Percentiles rank a stretch among this genome's conserved stretches.
Evolutionary conservation across 2,113 vertebrate species (phyloP).

Genomic region (Cromileptes altivelis): DNA sequence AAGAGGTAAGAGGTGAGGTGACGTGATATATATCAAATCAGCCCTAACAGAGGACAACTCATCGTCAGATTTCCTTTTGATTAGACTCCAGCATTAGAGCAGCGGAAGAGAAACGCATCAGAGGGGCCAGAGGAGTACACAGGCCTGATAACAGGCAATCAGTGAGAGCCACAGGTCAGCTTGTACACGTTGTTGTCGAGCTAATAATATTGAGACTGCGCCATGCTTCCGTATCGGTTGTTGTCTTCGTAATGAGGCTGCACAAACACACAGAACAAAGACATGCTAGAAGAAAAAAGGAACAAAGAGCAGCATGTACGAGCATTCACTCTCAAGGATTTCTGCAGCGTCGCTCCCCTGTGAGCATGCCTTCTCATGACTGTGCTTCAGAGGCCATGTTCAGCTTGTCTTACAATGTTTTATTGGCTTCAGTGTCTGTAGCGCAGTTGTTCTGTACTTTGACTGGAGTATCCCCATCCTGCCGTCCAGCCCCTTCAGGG

Average conservation of each 20-base stretch:
- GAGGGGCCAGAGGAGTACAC: slow-evolving; percentile 8
- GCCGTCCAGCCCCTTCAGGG: background rate
- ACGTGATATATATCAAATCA: slow-evolving; percentile 59
- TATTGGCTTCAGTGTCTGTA: slow-evolving; percentile 20
- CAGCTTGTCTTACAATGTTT: slow-evolving; percentile 24
- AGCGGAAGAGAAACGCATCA: background rate
- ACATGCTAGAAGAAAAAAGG: background rate
- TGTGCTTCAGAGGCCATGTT: slow-evolving; percentile 8
- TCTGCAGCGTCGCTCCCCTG: background rate
- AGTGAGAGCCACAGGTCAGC: slow-evolving; percentile 30
- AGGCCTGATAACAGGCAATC: slow-evolving; percentile 38
- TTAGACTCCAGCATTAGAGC: slow-evolving; percentile 13
- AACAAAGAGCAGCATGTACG: slow-evolving; percentile 12
- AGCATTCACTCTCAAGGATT: background rate
- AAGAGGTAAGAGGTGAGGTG: slow-evolving; percentile 14
- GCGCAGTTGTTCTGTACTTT: slow-evolving; percentile 3
- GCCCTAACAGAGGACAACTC: slow-evolving; percentile 46
- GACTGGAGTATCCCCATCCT: background rate
- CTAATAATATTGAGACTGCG: background rate
- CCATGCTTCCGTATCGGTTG: background rate
- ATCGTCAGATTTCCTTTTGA: slow-evolving; percentile 61
- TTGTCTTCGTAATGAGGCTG: slow-evolving; percentile 28
- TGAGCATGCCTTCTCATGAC: background rate
- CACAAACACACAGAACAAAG: slow-evolving; percentile 9
- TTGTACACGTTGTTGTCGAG: background rate